These are phyloP conservation scores for Arctocebus calabarensis DNA, from an alignment of 2,797 vertebrate genomes.

Conservation along the genomic window DNA sequence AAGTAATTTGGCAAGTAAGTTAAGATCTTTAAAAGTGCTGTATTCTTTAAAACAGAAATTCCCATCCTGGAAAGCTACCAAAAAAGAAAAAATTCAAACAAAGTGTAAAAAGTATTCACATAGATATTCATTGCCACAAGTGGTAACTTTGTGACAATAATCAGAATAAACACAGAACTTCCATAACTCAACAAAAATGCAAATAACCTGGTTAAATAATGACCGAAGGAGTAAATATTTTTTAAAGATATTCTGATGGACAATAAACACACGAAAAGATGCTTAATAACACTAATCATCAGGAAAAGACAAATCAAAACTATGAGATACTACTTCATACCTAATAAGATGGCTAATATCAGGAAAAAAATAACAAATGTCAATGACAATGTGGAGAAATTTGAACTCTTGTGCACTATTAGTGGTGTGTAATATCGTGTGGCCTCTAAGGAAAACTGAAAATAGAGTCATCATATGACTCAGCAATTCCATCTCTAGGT, in stretches of 20 bases:
- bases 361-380: not conserved
- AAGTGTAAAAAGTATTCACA: not conserved
- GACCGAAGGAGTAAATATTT: not conserved
- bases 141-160: not conserved
- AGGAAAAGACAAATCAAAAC: not conserved
- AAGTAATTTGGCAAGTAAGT: slow-evolving; percentile 21
- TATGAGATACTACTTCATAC: not conserved
- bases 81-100: slow-evolving; percentile 22
- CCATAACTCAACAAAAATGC: not conserved
- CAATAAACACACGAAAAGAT: not conserved
- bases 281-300: not conserved
- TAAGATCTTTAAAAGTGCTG: slow-evolving; percentile 49
- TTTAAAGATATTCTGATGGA: not conserved
- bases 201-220: slow-evolving; percentile 23
- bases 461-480: not conserved
- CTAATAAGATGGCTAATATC: not conserved
- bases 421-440: not conserved
- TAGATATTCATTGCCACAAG: not conserved
- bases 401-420: not conserved
- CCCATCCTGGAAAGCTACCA: slow-evolving; percentile 2
- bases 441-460: not conserved
- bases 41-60: slow-evolving; percentile 18
- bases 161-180: not conserved
- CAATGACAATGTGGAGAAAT: not conserved
- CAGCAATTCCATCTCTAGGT: not conserved